Evolutionary conservation across 2,888 invertebrate species (phyloP).

Genomic region (Emmelina monodactyla): DNA sequence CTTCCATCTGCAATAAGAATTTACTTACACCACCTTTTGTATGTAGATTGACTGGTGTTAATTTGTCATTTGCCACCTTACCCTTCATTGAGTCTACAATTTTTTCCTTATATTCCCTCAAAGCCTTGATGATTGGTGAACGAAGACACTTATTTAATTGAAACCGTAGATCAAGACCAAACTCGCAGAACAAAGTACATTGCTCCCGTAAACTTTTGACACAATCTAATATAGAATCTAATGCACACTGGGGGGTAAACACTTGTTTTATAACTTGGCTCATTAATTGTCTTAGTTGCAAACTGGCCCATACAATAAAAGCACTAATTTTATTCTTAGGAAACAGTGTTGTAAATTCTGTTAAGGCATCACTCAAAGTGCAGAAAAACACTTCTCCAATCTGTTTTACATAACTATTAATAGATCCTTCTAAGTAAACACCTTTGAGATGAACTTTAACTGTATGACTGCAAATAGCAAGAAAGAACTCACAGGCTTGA

Average conservation of each 20-base stretch:
- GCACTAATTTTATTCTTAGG: constrained; percentile 70
- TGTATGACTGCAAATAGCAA: constrained; percentile 82
- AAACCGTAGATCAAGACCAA: constrained; percentile 91
- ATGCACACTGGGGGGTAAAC: constrained; percentile 86
- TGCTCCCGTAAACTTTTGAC: constrained; percentile 81
- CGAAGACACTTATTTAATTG: constrained; percentile 87
- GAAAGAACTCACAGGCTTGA: constrained; percentile 83
- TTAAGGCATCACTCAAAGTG: constrained; percentile 76
- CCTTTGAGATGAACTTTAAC: constrained; percentile 82
- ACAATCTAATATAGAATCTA: constrained; percentile 86
- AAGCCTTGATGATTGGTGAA: constrained; percentile 75
- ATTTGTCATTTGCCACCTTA: constrained; percentile 80
- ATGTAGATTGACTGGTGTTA: constrained; percentile 84
- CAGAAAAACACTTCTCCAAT: constrained; percentile 86
- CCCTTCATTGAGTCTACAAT: constrained; percentile 82
- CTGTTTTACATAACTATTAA: constrained; percentile 79
- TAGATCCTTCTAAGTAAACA: constrained; percentile 82
- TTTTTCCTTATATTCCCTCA: constrained; percentile 82
- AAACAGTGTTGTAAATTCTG: constrained; percentile 74
- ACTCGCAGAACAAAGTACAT: constrained; percentile 67
- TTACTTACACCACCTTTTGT: constrained; percentile 74
- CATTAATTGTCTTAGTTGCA: constrained; percentile 80
- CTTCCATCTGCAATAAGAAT: constrained; percentile 74
- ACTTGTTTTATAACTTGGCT: constrained; percentile 87
- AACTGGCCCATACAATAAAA: constrained; percentile 91